phyloP scores from a whole-genome alignment of 1,140 invertebrate genomes.

The Capitella teleta region DNA sequence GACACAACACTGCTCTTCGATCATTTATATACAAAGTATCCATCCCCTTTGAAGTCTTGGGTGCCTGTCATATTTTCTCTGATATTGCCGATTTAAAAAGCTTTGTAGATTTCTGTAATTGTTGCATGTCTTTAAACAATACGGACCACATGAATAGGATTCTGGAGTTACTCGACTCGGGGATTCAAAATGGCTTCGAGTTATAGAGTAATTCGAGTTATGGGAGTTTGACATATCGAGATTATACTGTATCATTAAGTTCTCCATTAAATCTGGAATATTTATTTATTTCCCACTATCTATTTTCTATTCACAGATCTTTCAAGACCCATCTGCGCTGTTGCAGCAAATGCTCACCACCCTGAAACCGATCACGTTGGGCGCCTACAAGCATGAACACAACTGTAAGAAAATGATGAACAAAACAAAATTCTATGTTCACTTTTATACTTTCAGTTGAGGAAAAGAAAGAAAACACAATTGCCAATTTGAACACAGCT shows the following conservation, averaged over 20 bases:
- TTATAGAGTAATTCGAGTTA: not conserved
- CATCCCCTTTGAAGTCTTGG: no score
- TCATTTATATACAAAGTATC: no score
- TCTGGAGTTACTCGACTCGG: no score
- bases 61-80: no score
- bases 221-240: not conserved
- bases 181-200: not conserved
- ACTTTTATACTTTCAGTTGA: constrained; percentile 57
- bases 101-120: no score
- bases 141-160: no score
- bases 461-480: constrained; percentile 70
- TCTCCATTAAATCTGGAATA: not conserved
- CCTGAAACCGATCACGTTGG: constrained; percentile 61
- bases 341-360: constrained; percentile 80
- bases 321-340: constrained; percentile 81
- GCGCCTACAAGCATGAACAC: constrained; percentile 72
- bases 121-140: no score
- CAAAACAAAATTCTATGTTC: not conserved
- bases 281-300: not conserved
- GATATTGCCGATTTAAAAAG: no score
- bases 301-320: constrained; percentile 47
- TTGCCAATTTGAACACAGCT: constrained; percentile 65
- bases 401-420: constrained; percentile 76
- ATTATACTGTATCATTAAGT: not conserved
- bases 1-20: no score